Conservation (phyloP, 1,140 invertebrate species). For the Cecropterus lyciades region DNA sequence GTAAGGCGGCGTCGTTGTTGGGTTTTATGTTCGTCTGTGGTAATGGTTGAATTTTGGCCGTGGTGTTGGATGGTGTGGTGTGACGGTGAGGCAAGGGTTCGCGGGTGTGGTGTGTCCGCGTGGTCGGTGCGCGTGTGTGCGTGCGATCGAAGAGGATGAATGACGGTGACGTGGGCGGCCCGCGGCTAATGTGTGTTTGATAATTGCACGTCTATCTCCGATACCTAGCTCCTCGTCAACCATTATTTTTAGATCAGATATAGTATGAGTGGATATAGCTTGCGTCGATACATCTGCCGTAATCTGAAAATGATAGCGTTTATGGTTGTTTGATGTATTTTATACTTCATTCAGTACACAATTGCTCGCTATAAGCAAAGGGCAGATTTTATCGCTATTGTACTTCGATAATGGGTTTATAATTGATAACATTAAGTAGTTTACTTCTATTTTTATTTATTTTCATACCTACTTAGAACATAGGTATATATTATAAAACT, state of each 20-base stretch:
- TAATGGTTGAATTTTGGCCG: conserved; percentile 43
- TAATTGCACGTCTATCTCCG: conserved; percentile 60
- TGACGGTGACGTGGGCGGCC: conserved; percentile 72
- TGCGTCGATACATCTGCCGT: conserved; percentile 44
- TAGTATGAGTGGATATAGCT: conserved; percentile 12
- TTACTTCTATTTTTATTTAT: neutral
- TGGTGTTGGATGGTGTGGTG: conserved; percentile 36
- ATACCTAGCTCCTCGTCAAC: conserved; percentile 56
- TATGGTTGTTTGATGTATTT: neutral
- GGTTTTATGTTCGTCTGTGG: conserved; percentile 48
- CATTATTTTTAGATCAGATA: conserved; percentile 73
- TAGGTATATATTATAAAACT: too few species aligned
- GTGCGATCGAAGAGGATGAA: conserved; percentile 76
- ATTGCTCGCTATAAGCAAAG: conserved; percentile 1
- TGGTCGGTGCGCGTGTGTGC: conserved; percentile 56
- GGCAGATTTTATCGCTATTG: neutral
- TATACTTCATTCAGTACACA: conserved; percentile 17
- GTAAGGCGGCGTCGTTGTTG: conserved; percentile 52
- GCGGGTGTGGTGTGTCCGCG: conserved; percentile 46
- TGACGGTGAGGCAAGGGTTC: conserved; percentile 22
- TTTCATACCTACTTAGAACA: neutral
- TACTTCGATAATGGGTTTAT: neutral
- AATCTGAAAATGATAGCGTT: conserved; percentile 10
- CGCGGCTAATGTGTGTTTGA: conserved; percentile 69
- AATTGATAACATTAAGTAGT: neutral